These are phyloP conservation scores for Mugil cephalus DNA, from an alignment of 2,113 vertebrate species.

Conservation along the genomic window DNA sequence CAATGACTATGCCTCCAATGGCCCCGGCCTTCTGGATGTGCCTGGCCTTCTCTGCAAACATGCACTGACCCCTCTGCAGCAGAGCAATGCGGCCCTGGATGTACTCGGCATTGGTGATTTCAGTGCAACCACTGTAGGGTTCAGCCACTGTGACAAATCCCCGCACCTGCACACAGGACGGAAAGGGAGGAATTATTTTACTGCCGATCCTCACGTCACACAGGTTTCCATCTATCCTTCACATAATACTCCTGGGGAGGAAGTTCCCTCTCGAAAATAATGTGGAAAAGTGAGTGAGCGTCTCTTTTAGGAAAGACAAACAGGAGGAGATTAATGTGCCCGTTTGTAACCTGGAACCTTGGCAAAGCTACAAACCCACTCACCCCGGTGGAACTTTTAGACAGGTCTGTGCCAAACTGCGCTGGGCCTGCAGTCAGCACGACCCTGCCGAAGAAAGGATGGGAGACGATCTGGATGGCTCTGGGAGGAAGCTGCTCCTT, in stretches of 20 bases:
- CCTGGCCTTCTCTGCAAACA: slow-evolving; percentile 98
- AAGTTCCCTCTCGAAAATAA: slow-evolving; percentile 21
- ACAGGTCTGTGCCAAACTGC: slow-evolving; percentile 96
- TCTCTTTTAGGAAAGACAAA: slow-evolving; percentile 25
- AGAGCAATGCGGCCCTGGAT: slow-evolving; percentile 94
- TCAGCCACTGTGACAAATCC: slow-evolving; percentile 94
- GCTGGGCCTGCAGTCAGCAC: slow-evolving; percentile 97
- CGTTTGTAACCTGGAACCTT: slow-evolving; percentile 18
- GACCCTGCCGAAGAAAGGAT: slow-evolving; percentile 96
- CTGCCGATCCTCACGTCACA: no score
- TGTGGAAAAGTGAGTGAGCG: slow-evolving; percentile 1
- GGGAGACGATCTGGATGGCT: slow-evolving; percentile 96
- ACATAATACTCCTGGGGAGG: slow-evolving; percentile 17
- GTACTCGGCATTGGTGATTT: slow-evolving; percentile 91
- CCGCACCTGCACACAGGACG: slow-evolving; percentile 84
- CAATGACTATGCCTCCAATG: slow-evolving; percentile 96
- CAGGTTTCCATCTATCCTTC: slow-evolving; percentile 7
- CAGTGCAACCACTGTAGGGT: slow-evolving; percentile 94
- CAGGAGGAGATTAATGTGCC: slow-evolving; percentile 7
- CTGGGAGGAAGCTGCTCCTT: slow-evolving; percentile 97
- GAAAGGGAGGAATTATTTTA: background rate
- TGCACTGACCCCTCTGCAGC: slow-evolving; percentile 96
- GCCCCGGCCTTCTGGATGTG: slow-evolving; percentile 96
- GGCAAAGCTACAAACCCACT: slow-evolving; percentile 44
- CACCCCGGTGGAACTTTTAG: slow-evolving; percentile 93